Evolutionary conservation across 2,888 invertebrate species (phyloP).

Genomic region (Drosophila neonasuta): DNA sequence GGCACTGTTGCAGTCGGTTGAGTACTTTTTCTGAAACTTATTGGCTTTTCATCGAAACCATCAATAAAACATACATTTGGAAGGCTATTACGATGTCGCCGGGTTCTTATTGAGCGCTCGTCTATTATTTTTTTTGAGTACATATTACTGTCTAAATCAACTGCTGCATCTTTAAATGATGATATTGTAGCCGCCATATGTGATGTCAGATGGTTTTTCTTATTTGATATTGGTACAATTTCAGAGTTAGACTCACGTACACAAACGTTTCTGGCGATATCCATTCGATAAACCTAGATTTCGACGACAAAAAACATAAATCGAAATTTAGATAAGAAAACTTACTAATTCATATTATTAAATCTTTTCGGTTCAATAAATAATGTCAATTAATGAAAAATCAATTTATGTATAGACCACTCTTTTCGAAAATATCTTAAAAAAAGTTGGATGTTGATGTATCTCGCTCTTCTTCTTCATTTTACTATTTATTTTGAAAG

Average conservation of each 20-base stretch:
- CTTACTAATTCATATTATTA: too few species aligned
- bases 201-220: constrained; percentile 20
- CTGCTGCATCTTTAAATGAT: constrained; percentile 33
- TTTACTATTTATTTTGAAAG: too few species aligned
- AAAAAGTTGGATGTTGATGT: not conserved
- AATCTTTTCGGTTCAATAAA: not conserved
- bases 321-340: not conserved
- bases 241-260: constrained; percentile 83
- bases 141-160: constrained; percentile 14
- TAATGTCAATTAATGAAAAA: too few species aligned
- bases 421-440: not conserved
- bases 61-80: constrained; percentile 80
- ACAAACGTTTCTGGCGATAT: constrained; percentile 91
- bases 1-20: constrained; percentile 29
- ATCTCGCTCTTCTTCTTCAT: too few species aligned
- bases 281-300: constrained; percentile 86
- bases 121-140: constrained; percentile 33
- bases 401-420: not conserved
- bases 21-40: not conserved
- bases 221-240: constrained; percentile 40
- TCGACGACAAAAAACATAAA: not conserved
- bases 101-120: constrained; percentile 50
- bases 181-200: constrained; percentile 22
- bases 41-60: constrained; percentile 48
- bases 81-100: constrained; percentile 80